Evolutionary conservation across 2,797 vertebrate genomes (phyloP).

Genomic region (Phylloscopus collybita): DNA sequence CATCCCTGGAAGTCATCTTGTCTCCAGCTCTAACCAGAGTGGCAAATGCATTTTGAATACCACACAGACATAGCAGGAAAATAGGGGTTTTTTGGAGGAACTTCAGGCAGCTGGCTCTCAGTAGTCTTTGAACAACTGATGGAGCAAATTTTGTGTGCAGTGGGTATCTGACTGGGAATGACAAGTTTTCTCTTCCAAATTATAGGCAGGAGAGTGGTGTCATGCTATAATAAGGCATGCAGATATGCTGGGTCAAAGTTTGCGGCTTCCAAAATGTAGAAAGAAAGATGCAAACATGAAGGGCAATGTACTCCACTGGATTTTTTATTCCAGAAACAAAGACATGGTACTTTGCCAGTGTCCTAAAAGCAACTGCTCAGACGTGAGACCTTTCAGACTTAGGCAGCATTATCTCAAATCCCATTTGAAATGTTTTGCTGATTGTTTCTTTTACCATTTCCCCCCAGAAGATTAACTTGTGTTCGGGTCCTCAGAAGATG

Average conservation of each 20-base stretch:
- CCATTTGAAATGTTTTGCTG: constrained; percentile 63
- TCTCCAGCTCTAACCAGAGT: neutral
- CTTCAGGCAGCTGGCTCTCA: neutral
- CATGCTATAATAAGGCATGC: constrained; percentile 26
- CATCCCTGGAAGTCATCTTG: neutral
- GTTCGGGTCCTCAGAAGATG: constrained; percentile 56
- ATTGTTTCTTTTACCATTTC: constrained; percentile 67
- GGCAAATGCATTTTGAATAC: neutral
- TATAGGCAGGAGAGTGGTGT: constrained; percentile 17
- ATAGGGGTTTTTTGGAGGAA: neutral
- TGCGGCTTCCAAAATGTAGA: neutral
- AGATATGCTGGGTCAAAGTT: constrained; percentile 23
- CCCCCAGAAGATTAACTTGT: constrained; percentile 64
- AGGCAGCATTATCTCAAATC: constrained; percentile 57
- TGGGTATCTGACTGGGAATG: constrained; percentile 23
- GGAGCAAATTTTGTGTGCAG: neutral
- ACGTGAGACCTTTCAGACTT: neutral
- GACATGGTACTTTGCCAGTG: neutral
- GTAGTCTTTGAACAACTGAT: neutral
- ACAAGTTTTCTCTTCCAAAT: constrained; percentile 38
- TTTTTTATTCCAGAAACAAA: constrained; percentile 11
- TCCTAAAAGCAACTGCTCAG: neutral
- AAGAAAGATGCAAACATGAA: neutral
- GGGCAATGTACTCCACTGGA: neutral
- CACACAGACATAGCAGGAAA: neutral